Conservation (phyloP, 2,797 vertebrate species). For the Hafferia zeledoni region DNA sequence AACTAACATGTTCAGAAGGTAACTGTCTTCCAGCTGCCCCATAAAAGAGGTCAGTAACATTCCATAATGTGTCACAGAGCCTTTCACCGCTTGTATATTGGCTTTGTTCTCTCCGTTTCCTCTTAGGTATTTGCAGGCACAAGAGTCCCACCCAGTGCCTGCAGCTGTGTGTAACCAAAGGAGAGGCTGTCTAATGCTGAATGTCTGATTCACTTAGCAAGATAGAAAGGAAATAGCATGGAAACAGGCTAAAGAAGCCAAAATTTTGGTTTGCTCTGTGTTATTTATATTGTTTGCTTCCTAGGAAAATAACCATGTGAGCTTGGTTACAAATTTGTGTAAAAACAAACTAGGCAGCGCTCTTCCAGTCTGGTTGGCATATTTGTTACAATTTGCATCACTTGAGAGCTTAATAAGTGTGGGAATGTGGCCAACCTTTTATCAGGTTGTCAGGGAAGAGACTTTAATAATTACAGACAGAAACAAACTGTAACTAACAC, state of each 20-base stretch:
- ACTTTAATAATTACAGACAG: constrained; percentile 64
- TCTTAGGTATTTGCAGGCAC: constrained; percentile 45
- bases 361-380: constrained; percentile 25
- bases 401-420: constrained; percentile 46
- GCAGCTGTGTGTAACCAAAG: constrained; percentile 46
- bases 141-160: constrained; percentile 44
- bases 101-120: constrained; percentile 27
- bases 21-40: constrained; percentile 39
- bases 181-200: constrained; percentile 10
- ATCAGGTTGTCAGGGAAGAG: constrained; percentile 60
- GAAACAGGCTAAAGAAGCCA: constrained; percentile 13
- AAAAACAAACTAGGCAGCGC: constrained; percentile 12
- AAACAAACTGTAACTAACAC: constrained; percentile 67
- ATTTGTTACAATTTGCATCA: constrained; percentile 61
- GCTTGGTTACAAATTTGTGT: constrained; percentile 29
- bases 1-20: constrained; percentile 47
- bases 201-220: constrained; percentile 4
- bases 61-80: background rate
- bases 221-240: constrained; percentile 10
- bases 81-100: background rate
- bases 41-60: constrained; percentile 57
- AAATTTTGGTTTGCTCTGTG: constrained; percentile 34
- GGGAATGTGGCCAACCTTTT: constrained; percentile 56
- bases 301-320: background rate
- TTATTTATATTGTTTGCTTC: constrained; percentile 32